Percentiles rank a stretch among this genome's conserved stretches.
These are phyloP conservation scores for Chrysolina americana DNA, from an alignment of 2,888 invertebrate species.

Conservation along the genomic window DNA sequence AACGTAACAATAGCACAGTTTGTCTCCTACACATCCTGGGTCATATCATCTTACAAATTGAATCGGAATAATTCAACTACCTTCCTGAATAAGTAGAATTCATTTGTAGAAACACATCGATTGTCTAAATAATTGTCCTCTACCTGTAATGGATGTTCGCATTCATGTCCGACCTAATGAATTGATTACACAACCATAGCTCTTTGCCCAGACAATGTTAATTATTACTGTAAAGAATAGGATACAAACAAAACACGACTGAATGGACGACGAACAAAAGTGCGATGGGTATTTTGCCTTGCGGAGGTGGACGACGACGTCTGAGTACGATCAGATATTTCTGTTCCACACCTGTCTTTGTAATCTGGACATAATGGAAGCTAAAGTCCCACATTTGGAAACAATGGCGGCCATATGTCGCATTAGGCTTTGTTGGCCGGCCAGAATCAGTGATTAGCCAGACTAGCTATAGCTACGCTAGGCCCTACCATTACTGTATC, in stretches of 20 bases:
- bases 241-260: conserved; percentile 16
- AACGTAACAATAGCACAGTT: neutral
- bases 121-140: conserved; percentile 25
- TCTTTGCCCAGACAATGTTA: conserved; percentile 21
- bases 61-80: neutral
- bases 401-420: conserved; percentile 63
- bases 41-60: neutral
- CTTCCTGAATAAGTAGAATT: conserved; percentile 14
- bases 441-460: conserved; percentile 57
- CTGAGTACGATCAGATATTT: conserved; percentile 45
- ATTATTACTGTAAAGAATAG: conserved; percentile 24
- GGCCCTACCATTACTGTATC: conserved; percentile 57
- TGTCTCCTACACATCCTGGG: neutral
- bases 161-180: conserved; percentile 35
- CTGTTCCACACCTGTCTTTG: conserved; percentile 57
- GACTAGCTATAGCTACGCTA: conserved; percentile 42
- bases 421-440: conserved; percentile 59
- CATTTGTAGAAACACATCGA: conserved; percentile 13
- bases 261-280: conserved; percentile 16
- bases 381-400: conserved; percentile 58
- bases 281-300: neutral
- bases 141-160: conserved; percentile 32
- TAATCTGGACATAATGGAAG: conserved; percentile 59
- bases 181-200: conserved; percentile 33
- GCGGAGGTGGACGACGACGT: conserved; percentile 16